Evolutionary conservation across 2,888 invertebrate genomes (phyloP), one percentile per base, ranked within the genome.

Genomic region (Volucella inflata): DNA sequence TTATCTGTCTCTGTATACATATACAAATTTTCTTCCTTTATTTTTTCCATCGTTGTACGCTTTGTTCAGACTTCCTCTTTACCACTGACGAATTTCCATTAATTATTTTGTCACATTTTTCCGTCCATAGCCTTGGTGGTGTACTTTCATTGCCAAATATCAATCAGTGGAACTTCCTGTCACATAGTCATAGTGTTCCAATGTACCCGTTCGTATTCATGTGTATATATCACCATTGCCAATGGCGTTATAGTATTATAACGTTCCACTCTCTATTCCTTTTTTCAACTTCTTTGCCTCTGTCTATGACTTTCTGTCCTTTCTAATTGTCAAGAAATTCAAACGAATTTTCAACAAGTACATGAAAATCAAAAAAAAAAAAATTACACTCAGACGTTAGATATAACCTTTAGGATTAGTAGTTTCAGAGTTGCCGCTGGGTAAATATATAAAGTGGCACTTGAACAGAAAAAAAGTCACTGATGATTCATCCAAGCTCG

Each of bases 81-180:
- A 51, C 30, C 21, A 62, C 17, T 46, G 65, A 30, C 51, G 64
- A 57, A 46, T 60, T 30, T 78, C 67, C 38, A 57, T 59, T 83
- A 68, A 83, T 83, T 82, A 68, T 60, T 78, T 72, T 78, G 74
- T 79, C 83, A 79, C 79, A 70, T 70, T 79, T 30, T 78, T 51
- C 68, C 57, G n/a, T 64, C 17, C 62, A n/a, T 53, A 70, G 68
- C 48, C 44, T 38, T 40, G 67, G 62, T 75, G 30, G 6, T 84
- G 11, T 40, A 17, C 64, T 67, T 74, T 75, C 75, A 76, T 80
- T 84, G 84, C 84, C 71, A 84, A 84, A 84, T 84, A 75, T 84
- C 80, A 84, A 84, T 80, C 84, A 84, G 70, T 75, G 64, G 53
- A 76, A 80, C 84, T 84, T 80, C 84, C 84, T 84, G 84, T 84